Evolutionary conservation across 2,113 vertebrate species (phyloP).

Genomic region (Ranitomeya variabilis): DNA sequence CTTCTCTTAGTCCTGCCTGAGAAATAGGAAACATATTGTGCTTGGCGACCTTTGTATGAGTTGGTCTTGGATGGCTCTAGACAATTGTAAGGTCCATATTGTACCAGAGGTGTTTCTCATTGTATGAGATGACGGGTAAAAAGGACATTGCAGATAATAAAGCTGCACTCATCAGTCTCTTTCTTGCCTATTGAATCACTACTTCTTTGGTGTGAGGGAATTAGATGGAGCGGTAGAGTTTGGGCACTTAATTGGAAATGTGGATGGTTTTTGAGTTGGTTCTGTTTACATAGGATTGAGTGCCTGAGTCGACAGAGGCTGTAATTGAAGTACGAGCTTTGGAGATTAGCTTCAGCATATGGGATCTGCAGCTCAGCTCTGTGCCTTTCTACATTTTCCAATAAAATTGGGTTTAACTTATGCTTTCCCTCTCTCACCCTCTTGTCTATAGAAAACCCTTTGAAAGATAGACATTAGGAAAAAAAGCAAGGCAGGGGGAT

Average conservation of each 20-base stretch:
- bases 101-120: conserved; percentile 51
- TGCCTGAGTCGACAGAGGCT: conserved; percentile 70
- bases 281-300: conserved; percentile 79
- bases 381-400: conserved; percentile 79
- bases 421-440: conserved; percentile 54
- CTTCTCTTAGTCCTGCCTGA: conserved; percentile 60
- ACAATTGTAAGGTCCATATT: conserved; percentile 51
- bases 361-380: conserved; percentile 70
- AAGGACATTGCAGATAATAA: conserved; percentile 45
- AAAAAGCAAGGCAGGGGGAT: conserved; percentile 10
- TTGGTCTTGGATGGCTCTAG: conserved; percentile 38
- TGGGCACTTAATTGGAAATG: conserved; percentile 83
- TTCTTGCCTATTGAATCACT: conserved; percentile 58
- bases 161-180: conserved; percentile 32
- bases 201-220: conserved; percentile 72
- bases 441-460: conserved; percentile 62
- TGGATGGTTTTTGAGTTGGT: conserved; percentile 74
- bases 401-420: conserved; percentile 72
- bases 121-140: conserved; percentile 32
- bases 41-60: conserved; percentile 53
- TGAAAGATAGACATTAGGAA: conserved; percentile 53
- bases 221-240: conserved; percentile 73
- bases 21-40: conserved; percentile 54
- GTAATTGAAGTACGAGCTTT: conserved; percentile 80
- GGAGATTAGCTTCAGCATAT: conserved; percentile 81